Percentiles rank a stretch among this genome's conserved stretches.
Evolutionary conservation across 2,113 vertebrate genomes (phyloP).

Genomic region (Cyanoderma ruficeps): DNA sequence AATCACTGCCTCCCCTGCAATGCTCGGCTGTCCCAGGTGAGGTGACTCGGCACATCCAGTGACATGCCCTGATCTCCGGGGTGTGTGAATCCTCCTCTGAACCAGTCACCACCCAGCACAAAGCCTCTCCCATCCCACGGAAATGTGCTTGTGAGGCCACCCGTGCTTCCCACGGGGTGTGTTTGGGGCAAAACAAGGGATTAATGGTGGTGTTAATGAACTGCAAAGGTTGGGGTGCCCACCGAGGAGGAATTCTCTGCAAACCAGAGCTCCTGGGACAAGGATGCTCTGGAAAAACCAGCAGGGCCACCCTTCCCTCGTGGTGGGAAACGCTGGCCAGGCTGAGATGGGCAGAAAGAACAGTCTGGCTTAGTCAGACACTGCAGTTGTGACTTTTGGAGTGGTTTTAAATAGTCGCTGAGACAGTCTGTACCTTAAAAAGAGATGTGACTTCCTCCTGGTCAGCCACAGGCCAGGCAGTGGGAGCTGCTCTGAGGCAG

Average conservation of each 20-base stretch:
- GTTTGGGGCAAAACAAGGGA: not conserved
- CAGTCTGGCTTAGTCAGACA: not conserved
- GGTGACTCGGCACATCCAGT: not conserved
- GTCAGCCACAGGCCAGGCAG: not conserved
- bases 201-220: fast-evolving
- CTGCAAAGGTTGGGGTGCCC: fast-evolving
- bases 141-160: not conserved
- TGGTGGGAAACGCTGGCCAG: not conserved
- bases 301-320: not conserved
- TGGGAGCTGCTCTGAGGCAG: not conserved
- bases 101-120: not conserved
- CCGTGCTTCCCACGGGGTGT: not conserved
- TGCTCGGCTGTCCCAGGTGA: not conserved
- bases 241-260: not conserved
- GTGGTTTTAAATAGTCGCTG: not conserved
- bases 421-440: not conserved
- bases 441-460: not conserved
- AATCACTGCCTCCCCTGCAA: not conserved
- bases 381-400: not conserved
- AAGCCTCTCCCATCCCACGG: not conserved
- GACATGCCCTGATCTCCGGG: not conserved
- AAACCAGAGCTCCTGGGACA: not conserved
- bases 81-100: not conserved
- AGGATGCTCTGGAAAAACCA: not conserved
- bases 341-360: not conserved